Evolutionary conservation across 2,888 invertebrate species (phyloP), one percentile per base, ranked within the genome.

Genomic region (Spicauda simplicius): DNA sequence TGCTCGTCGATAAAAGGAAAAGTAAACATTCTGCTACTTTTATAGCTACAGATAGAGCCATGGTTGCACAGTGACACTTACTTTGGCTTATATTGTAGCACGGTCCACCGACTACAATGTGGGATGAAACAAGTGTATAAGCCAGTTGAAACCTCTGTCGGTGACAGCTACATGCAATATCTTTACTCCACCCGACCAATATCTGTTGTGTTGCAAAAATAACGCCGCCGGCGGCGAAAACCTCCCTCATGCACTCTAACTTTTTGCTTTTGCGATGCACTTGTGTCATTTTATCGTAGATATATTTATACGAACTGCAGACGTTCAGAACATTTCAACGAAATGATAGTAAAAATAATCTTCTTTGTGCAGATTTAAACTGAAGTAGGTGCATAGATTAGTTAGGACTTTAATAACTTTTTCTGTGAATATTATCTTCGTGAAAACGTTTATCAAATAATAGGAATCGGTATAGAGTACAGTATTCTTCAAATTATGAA

Each of bases 81-180:
- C 37, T 61, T 71, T 70, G 72, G 76, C 77, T 78, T 77, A 78
- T 76, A 82, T 80, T 76, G 77, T 74, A 78, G 73, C 75, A 74
- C 76, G 75, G 74, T 78, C 75, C 72, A 69, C 69, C 72, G 77
- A 77, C 66, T 64, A 69, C 68, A 71, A 72, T 72, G 64, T 55
- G 70, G 62, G 52, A 70, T 78, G 79, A 82, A 81, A 83, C 84
- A 80, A 85, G 84, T 84, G 82, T 84, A 85, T 84, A 86, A 87
- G 86, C 86, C 79, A 83, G 84, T 83, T 80, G 81, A 77, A 83
- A 81, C 78, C 82, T 83, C 85, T 88, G 88, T 71, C 76, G 79
- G 78, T 86, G 90, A 88, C 90, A 89, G 88, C 83, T 85, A 90
- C 85, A 88, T 82, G 87, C 90, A 88, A 90, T 90, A 90, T 89